Evolutionary conservation across 2,797 vertebrate species (phyloP), one percentile per base, ranked within the genome.

Genomic region (Lithobates sylvaticus): DNA sequence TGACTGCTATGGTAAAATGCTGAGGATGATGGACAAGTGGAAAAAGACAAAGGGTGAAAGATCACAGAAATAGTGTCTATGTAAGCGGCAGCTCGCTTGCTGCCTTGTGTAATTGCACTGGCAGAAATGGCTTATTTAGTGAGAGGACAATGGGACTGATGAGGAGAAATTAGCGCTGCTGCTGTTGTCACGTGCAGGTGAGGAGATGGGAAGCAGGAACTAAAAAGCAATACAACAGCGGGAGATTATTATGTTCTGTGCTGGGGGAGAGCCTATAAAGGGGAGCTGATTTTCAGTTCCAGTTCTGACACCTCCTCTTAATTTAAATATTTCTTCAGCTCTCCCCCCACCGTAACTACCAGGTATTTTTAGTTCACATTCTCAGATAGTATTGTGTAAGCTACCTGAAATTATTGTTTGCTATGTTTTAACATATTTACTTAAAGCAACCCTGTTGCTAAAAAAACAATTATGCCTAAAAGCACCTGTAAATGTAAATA

Each of bases 131-230:
- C 75, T 78, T 61, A 83, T 83, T 87, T 69, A 87, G 81, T 58
- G 16, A 5, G 15, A 87, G 85, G 39, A 87, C 85, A 87, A 87
- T 87, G 76, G 42, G 16, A 36, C 81, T 87, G 81, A 87, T 87
- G 85, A 87, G 75, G 68, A 74, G 54, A 78, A 87, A 87, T 87
- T 47, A 86, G 54, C 34, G n/a, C 58, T 78, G 75, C 54, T 78
- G 81, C 61, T 29, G 23, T 21, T 29, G 23, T 21, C 27, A 10
- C 39, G 80, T 78, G 85, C 85, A 87, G 85, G 85, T 87, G 85
- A 87, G 69, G 61, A 83, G 44, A 64, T 27, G 21, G 75, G 42
- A 78, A 78, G 26, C 27, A 72, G 50, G 34, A 6, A 10, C 75
- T 76, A 80, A 83, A 83, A 78, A 78, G 79, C 68, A 42, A 73